These are phyloP conservation scores for Drosophila subsilvestris DNA, from an alignment of 2,888 invertebrate species.

Conservation along the genomic window DNA sequence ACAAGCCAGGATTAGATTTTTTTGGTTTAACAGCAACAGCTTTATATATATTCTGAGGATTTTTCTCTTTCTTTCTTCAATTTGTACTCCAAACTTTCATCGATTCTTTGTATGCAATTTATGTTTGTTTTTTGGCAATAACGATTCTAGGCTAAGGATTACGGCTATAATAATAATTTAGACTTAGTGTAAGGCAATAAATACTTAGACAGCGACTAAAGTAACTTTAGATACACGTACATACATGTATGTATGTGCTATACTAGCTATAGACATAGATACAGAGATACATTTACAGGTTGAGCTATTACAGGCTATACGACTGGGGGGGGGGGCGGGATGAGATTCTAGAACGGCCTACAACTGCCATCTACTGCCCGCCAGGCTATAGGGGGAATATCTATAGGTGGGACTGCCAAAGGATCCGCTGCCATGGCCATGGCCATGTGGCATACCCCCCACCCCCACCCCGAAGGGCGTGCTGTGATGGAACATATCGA, in stretches of 20 bases:
- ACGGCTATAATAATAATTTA: conserved; percentile 60
- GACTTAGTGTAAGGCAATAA: conserved; percentile 73
- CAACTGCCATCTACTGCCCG: conserved; percentile 84
- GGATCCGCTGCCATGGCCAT: conserved; percentile 79
- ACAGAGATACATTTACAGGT: conserved; percentile 47
- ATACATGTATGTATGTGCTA: too few species aligned
- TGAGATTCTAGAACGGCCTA: conserved; percentile 47
- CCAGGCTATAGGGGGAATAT: conserved; percentile 84
- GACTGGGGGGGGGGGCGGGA: conserved; percentile 39
- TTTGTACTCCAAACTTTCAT: conserved; percentile 7
- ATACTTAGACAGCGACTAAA: conserved; percentile 73
- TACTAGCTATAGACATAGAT: conserved; percentile 34
- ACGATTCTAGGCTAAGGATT: conserved; percentile 51
- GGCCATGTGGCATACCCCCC: conserved; percentile 76
- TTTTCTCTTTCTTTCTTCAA: conserved; percentile 39
- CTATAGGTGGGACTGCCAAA: conserved; percentile 84
- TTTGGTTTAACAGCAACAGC: conserved; percentile 74
- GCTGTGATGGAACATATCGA: conserved; percentile 84
- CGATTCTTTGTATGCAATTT: conserved; percentile 23
- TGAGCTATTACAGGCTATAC: conserved; percentile 20
- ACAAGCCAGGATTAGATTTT: conserved; percentile 64
- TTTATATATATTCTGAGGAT: conserved; percentile 60
- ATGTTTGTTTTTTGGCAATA: conserved; percentile 58
- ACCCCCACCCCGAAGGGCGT: conserved; percentile 83
- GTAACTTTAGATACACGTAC: conserved; percentile 49